Evolutionary conservation across 2,113 vertebrate species (phyloP), one percentile per base, ranked within the genome.

Genomic region (Pteronura brasiliensis): DNA sequence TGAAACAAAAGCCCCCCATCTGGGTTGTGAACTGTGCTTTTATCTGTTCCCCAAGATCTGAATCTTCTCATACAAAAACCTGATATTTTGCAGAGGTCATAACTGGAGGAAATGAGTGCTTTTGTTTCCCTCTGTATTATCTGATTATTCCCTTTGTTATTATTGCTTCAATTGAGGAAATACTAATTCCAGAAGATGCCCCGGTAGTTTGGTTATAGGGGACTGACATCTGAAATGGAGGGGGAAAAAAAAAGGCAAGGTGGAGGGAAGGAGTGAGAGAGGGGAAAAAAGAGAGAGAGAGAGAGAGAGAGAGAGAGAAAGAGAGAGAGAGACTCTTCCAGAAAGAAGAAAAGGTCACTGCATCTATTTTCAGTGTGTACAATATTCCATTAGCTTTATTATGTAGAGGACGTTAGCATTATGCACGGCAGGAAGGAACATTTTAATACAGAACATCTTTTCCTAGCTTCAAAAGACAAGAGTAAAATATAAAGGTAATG

Each of bases 381-480:
- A 98, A 96, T 88, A 95, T 65, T 94, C 88, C 92, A 94, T 97
- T 93, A 98, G 72, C 63, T 95, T 97, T 96, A 84, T 93, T 84
- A 92, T 61, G 65, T 29, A 12, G 36, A 93, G 59, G 93, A 96
- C 81, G 97, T 97, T 97, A 95, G 97, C 82, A 86, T 36, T 76
- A 65, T 1, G 39, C 71, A 59, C 6, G 4, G 49, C 0, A 0
- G 88, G 85, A 79, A 97, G 86, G 87, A 93, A 29, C 49, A 76
- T 94, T 94, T 98, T 93, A 92, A 98, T 87, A 49, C 63, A 55
- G 86, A 71, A 81, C n/a, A 83, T 89, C 95, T 93, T 87, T 97
- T 92, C n/a, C 69, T 74, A 93, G 83, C 80, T 93, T 89, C 42
- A 74, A 47, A 84, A 87, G 95, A 89, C 29, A 57, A 95, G 65